Conservation (phyloP, 2,113 vertebrate species). For the Addax nasomaculatus region DNA sequence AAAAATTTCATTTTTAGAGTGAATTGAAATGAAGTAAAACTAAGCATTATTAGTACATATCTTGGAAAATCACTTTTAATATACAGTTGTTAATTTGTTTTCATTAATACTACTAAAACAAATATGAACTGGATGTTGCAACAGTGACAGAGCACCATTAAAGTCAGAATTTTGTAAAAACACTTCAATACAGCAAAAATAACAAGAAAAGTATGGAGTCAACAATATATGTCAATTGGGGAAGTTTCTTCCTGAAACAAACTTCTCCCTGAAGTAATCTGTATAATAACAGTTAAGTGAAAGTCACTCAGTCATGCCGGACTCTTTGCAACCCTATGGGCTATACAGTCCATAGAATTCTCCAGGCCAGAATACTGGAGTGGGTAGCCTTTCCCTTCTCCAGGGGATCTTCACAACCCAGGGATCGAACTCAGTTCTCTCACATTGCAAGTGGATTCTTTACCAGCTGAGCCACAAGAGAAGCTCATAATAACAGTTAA, state of each 20-base stretch:
- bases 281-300: neutral
- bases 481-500: neutral
- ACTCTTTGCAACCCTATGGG: neutral
- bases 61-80: neutral
- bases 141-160: neutral
- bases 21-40: neutral
- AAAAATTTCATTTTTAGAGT: neutral
- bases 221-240: neutral
- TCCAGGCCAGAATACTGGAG: neutral
- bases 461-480: neutral
- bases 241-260: neutral
- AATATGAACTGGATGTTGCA: neutral
- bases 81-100: neutral
- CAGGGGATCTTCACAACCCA: neutral
- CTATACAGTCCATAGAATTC: neutral
- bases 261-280: neutral
- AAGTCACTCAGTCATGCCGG: neutral
- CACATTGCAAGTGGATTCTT: neutral
- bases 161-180: neutral
- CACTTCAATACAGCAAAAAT: neutral
- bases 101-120: neutral
- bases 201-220: neutral
- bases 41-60: neutral
- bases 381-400: neutral
- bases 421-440: neutral